Conservation (phyloP, 2,888 invertebrate genomes). For the Zygothrica quintamaculata region DNA sequence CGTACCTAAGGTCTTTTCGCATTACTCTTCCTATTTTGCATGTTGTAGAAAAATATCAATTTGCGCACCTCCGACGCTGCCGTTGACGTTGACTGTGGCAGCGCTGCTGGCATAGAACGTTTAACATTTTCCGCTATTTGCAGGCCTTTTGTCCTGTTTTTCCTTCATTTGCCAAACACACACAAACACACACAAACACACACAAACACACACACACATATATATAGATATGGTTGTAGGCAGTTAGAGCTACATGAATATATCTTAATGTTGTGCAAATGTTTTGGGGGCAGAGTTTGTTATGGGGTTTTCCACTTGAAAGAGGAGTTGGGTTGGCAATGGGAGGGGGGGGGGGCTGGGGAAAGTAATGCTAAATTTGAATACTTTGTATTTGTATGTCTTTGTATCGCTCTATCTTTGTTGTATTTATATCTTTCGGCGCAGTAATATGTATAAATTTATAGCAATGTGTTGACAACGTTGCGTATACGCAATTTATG, state of each 20-base stretch:
- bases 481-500: slow-evolving; percentile 77
- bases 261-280: slow-evolving; percentile 78
- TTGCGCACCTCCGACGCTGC: slow-evolving; percentile 73
- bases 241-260: slow-evolving; percentile 40
- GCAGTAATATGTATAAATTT: slow-evolving; percentile 56
- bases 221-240: slow-evolving; percentile 1
- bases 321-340: neutral
- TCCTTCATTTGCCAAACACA: slow-evolving; percentile 59
- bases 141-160: slow-evolving; percentile 69
- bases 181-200: slow-evolving; percentile 11
- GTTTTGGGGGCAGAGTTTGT: slow-evolving; percentile 39
- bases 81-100: slow-evolving; percentile 23
- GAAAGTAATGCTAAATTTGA: slow-evolving; percentile 60
- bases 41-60: slow-evolving; percentile 78
- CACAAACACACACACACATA: slow-evolving; percentile 5
- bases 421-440: too few species aligned
- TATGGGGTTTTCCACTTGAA: too few species aligned
- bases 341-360: slow-evolving; percentile 1
- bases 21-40: slow-evolving; percentile 77
- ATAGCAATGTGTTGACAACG: slow-evolving; percentile 65
- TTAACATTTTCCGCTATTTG: slow-evolving; percentile 79
- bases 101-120: slow-evolving; percentile 53
- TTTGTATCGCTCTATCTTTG: too few species aligned
- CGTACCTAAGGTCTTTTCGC: slow-evolving; percentile 45
- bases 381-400: slow-evolving; percentile 26